Evolutionary conservation across 2,797 vertebrate genomes (phyloP).

Genomic region (Pteropus rufus): DNA sequence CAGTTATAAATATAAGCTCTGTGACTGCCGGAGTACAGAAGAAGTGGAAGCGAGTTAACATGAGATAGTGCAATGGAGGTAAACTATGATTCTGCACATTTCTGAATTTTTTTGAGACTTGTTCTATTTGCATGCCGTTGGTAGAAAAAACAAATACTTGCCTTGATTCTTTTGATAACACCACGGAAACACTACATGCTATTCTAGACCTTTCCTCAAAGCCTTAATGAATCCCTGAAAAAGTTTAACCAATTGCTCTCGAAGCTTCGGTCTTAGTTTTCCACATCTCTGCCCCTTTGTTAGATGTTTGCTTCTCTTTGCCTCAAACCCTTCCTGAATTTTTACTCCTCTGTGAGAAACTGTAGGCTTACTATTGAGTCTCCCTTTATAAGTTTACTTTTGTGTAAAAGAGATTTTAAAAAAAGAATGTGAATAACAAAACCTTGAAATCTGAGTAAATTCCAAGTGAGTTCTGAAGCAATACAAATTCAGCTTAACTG

Average conservation of each 20-base stretch:
- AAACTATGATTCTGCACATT: rapidly evolving
- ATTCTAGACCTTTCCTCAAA: constrained; percentile 11
- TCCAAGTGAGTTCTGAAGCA: not conserved
- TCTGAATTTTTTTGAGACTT: not conserved
- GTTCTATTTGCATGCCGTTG: not conserved
- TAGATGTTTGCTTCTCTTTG: not conserved
- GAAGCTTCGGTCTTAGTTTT: not conserved
- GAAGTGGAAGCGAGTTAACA: no score
- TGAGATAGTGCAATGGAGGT: not conserved
- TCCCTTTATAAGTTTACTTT: not conserved
- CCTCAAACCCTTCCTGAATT: not conserved
- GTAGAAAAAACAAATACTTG: not conserved
- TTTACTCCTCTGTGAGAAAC: not conserved
- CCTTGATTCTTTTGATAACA: not conserved
- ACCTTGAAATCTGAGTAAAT: not conserved
- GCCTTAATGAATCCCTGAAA: not conserved
- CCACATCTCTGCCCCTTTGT: not conserved
- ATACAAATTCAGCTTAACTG: not conserved
- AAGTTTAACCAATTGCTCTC: not conserved
- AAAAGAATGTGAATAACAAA: not conserved
- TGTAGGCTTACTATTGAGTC: not conserved
- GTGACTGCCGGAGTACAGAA: not conserved
- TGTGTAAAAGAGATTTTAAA: not conserved
- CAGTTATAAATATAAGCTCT: not conserved
- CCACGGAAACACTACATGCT: not conserved